Evolutionary conservation across 64 coral and sea anemone genomes (phyloP).

Genomic region (Exaiptasia diaphana): DNA sequence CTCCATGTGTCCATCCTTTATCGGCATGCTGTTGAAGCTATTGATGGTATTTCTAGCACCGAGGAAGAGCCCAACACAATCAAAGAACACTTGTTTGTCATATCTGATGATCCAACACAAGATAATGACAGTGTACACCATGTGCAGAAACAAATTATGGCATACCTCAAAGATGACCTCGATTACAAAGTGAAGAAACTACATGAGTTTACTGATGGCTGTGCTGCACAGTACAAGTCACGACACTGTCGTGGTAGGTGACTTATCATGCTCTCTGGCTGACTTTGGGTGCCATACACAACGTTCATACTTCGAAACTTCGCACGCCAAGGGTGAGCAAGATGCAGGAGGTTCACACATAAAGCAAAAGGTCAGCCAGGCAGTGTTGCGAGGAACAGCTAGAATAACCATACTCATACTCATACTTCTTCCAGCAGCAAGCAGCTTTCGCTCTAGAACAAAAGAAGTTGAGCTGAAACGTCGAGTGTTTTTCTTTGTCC

Average conservation of each 20-base stretch:
- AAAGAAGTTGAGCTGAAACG: slow-evolving; percentile 16
- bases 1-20: slow-evolving; percentile 36
- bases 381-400: slow-evolving; percentile 22
- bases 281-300: slow-evolving; percentile 42
- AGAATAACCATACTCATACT: slow-evolving; percentile 6
- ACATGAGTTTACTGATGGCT: slow-evolving; percentile 63
- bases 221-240: slow-evolving; percentile 63
- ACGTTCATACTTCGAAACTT: slow-evolving; percentile 47
- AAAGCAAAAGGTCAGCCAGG: slow-evolving; percentile 37
- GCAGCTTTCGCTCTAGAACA: not conserved
- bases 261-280: slow-evolving; percentile 47
- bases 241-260: slow-evolving; percentile 56
- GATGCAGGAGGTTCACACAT: slow-evolving; percentile 33
- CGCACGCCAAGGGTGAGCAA: slow-evolving; percentile 49
- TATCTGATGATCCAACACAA: slow-evolving; percentile 18
- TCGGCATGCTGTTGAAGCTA: slow-evolving; percentile 10
- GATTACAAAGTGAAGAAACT: not conserved
- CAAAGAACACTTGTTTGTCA: slow-evolving; percentile 45
- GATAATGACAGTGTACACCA: slow-evolving; percentile 16
- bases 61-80: slow-evolving; percentile 22
- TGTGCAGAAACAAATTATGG: not conserved
- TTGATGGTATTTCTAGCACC: slow-evolving; percentile 41
- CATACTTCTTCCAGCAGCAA: slow-evolving; percentile 34
- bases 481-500: slow-evolving; percentile 24
- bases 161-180: slow-evolving; percentile 3